Base-by-base conservation (phyloP, 2,797 vertebrate species). In the Scyliorhinus canicula region DNA sequence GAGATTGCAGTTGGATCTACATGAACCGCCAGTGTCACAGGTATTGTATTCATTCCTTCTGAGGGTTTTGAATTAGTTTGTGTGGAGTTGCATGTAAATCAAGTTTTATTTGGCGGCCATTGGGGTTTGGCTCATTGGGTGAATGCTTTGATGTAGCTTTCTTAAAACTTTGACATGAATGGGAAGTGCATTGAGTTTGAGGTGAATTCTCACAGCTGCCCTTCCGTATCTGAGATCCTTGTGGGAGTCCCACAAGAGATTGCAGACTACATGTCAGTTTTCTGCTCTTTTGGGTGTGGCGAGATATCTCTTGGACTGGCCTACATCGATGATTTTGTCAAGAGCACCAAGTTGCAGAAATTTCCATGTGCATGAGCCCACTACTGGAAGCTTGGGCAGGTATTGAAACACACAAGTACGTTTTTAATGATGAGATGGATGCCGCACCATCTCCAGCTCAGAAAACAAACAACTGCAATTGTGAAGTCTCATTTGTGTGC, bases 1-100 rank as follows among this genome's bases (percentile, higher is more conserved):
- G 96, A 98, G 98, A 97, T 98, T 99, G 96, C 99, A 99, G 97
- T 96, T 99, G 95, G 99, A 99, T 96, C 97, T 99, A 91, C 99
- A 99, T 24, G 99, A 99, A 96, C 99, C 99, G 77, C 99, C 99
- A 0, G 99, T 99, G 96, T 99, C 99, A 79, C 99, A 99, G 98
- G 99, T 99, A 96, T 90, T 95, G 0, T 40, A 21, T 95, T 50
- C 14, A n/a, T 16, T 40, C 6, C 35, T 12, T 63, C 55, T 3
- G 26, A 16, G 57, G n/a, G 35, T 63, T 63, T 60, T n/a, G 35
- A 1, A 12, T 21, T 60, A 91, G 19, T 63, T 91, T 63, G 7
- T 63, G 88, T 91, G 9, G n/a, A 91, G 60, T 44, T 91, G 60
- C 0, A 21, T n/a, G 11, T n/a, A 19, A 40, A 9, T 8, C 31